Percentiles rank a stretch among this genome's conserved stretches.
Conservation (phyloP, 2,888 invertebrate species). For the Tanytarsus gracilentus region DNA sequence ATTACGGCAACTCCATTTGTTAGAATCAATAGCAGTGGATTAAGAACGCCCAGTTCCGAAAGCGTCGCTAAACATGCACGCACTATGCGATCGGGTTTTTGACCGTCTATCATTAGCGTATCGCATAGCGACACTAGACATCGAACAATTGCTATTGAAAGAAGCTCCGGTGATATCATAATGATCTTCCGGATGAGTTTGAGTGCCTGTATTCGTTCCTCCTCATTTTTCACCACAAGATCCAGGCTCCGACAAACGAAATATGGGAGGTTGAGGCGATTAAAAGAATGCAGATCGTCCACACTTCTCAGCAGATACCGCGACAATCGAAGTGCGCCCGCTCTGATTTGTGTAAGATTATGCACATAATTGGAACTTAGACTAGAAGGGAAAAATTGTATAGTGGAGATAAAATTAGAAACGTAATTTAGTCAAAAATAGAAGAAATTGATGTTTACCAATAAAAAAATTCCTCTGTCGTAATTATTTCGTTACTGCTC, state of each 20-base stretch:
- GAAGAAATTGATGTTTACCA: constrained; percentile 51
- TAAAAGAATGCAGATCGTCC: constrained; percentile 68
- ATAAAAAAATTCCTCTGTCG: constrained; percentile 68
- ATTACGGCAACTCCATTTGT: constrained; percentile 77
- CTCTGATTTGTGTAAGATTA: constrained; percentile 81
- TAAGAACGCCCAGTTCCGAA: constrained; percentile 80
- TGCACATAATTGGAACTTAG: constrained; percentile 75
- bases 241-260: constrained; percentile 80
- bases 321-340: constrained; percentile 77
- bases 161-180: constrained; percentile 53
- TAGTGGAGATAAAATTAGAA: constrained; percentile 18
- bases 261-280: constrained; percentile 73
- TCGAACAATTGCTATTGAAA: constrained; percentile 67
- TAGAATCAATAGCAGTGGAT: constrained; percentile 67
- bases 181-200: constrained; percentile 61
- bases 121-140: constrained; percentile 76
- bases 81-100: constrained; percentile 58
- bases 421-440: constrained; percentile 21
- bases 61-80: constrained; percentile 78
- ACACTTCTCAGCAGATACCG: constrained; percentile 72
- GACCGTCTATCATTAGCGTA: constrained; percentile 63
- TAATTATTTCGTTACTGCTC: constrained; percentile 54
- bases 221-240: constrained; percentile 79
- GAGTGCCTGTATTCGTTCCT: constrained; percentile 85
- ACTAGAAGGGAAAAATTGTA: constrained; percentile 47